Evolutionary conservation across 2,888 invertebrate genomes (phyloP), one percentile per base, ranked within the genome.

Genomic region (Eilema griseolum): DNA sequence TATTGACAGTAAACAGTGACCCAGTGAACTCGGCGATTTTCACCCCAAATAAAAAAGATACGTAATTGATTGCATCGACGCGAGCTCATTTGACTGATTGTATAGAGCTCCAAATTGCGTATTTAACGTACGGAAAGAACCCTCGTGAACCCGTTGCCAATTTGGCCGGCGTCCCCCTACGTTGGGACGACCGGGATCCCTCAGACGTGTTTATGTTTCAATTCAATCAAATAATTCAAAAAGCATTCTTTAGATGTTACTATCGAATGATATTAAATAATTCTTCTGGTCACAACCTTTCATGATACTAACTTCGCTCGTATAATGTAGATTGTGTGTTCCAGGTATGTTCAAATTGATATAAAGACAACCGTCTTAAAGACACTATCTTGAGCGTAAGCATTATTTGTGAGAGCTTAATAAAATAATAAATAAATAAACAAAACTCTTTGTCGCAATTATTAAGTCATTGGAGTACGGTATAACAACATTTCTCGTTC

Each of bases 21-120:
- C 92, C 84, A 92, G 82, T 91, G 89, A 91, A 88, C 90, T 85
- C 78, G 70, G 76, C 78, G 66, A 79, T 78, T 85, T 79, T 84
- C 82, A 85, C 86, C 88, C 88, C 84, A 83, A 77, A 85, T 85
- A 85, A 90, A 93, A 94, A 91, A 91, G 86, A 90, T 89, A 87
- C 86, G 90, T 94, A 94, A 95, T 93, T 94, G 93, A 94, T 95
- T 94, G 91, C 90, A 92, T 90, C 89, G 90, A 89, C 87, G 88
- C 89, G 86, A 92, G 89, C 93, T 94, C 94, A 93, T 95, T 94
- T 92, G 88, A 88, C 85, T 93, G 93, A 94, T 94, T 94, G 95
- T 93, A 92, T 90, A 85, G 89, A 88, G 88, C 87, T 89, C 89
- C 86, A 90, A 94, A 94, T 94, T 93, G 93, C 92, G 92, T 95